Evolutionary conservation across 2,888 invertebrate genomes (phyloP).

Genomic region (Stenurella melanura): DNA sequence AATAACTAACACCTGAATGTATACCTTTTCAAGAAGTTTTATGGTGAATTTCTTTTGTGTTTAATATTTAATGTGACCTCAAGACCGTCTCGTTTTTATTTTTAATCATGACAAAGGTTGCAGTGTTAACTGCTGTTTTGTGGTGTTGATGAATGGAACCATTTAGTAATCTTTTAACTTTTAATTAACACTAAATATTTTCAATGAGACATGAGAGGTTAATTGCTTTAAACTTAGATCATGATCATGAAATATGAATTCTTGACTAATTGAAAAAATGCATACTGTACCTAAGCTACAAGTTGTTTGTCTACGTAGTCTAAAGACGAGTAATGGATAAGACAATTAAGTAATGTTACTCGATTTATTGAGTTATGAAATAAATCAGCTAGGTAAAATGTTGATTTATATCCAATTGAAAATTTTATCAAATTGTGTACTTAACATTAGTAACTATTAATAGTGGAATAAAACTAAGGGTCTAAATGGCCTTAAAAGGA

Average conservation of each 20-base stretch:
- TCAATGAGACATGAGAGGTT: slow-evolving; percentile 27
- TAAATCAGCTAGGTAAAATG: too few relatives aligned
- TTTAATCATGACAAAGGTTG: not conserved
- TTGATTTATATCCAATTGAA: too few relatives aligned
- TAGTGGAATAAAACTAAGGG: too few relatives aligned
- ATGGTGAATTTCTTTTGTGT: too few relatives aligned
- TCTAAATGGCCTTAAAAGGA: too few relatives aligned
- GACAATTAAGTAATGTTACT: too few relatives aligned
- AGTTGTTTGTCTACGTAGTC: not conserved
- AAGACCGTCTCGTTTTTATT: not conserved
- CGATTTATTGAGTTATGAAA: too few relatives aligned
- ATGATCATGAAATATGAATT: slow-evolving; percentile 8
- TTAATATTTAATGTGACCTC: too few relatives aligned
- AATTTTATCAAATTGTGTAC: too few relatives aligned
- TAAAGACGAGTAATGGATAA: not conserved
- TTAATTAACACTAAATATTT: slow-evolving; percentile 20
- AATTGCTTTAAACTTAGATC: slow-evolving; percentile 17
- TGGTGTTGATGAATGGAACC: slow-evolving; percentile 19
- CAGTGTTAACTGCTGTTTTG: slow-evolving; percentile 3
- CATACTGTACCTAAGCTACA: not conserved
- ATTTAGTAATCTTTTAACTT: slow-evolving; percentile 20
- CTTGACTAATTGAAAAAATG: slow-evolving; percentile 1
- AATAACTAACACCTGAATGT: too few relatives aligned
- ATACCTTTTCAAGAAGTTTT: too few relatives aligned
- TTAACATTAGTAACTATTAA: too few relatives aligned